Base-by-base conservation (phyloP, 2,888 invertebrate species). In the Sarcophaga carnaria region DNA sequence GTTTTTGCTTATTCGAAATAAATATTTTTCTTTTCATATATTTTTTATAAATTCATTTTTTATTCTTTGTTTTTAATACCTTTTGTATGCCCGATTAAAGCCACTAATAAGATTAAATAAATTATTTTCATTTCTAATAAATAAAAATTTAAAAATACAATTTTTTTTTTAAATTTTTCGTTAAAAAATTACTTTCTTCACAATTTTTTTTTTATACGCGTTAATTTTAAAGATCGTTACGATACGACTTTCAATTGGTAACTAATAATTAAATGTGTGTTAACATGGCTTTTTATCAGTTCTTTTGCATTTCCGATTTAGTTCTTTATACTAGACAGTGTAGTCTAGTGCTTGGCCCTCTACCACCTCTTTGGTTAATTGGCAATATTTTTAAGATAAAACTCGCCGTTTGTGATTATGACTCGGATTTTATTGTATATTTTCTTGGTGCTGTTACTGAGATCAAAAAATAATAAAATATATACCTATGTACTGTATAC, bases 181-280 rank as follows among this genome's bases (percentile, higher is more conserved):
- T 37, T 45, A 20, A 22, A 25, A 54, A 64, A 14, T 63, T 12
- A 4, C 12, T 47, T 78, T 60, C 3, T 17, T 5, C 54, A 54
- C 54, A 14, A 17, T 4, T 4, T 54, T 14, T 14, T 54, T 17
- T 54, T 54, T 54, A 54, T 17, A 4, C 37, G 8, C 54, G 17
- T 14, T 54, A 54, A 14, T 54, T 12, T 54, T 5, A 6, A 22
- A 86, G 89, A 88, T 80, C 85, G 72, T 84, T 83, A 63, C 89
- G 64, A 85, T 71, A 88, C 89, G 89, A 90, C 89, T 85, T 86
- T 89, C 88, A 82, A 90, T 90, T 84, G 86, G 88, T 78, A 89
- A 92, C 92, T 92, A 92, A 88, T 90, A 91, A 90, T 91, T 90
- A 90, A 89, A 90, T 90, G 89, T 88, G 81, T 90, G 90, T 91